phyloP scores from a whole-genome alignment of 2,113 vertebrate genomes.

The Odocoileus virginianus region DNA sequence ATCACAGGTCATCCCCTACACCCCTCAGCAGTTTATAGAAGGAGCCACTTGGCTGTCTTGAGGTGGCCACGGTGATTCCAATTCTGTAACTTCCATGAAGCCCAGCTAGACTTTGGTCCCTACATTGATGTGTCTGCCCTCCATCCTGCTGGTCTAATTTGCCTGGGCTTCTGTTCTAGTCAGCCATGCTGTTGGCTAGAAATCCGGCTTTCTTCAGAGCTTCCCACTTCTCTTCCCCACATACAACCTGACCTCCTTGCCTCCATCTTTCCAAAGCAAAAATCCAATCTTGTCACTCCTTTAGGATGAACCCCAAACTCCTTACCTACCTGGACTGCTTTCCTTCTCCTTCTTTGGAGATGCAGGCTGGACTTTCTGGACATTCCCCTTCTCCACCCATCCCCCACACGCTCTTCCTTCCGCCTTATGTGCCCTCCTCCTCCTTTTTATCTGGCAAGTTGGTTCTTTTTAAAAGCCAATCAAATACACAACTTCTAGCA shows the following conservation, averaged over 20 bases:
- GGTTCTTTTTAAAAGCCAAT: background rate
- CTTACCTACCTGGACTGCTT: background rate
- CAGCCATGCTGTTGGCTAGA: background rate
- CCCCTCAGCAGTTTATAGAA: background rate
- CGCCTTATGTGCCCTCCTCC: background rate
- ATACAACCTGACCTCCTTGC: background rate
- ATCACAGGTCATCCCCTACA: background rate
- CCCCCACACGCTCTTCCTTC: background rate
- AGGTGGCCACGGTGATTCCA: background rate
- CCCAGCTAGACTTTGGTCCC: background rate
- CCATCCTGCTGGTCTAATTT: background rate
- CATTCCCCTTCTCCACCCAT: fast-evolving
- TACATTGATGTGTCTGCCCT: background rate
- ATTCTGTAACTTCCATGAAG: background rate
- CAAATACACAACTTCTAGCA: background rate
- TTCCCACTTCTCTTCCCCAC: background rate
- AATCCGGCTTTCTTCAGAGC: background rate
- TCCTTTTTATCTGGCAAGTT: background rate
- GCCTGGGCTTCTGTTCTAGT: background rate
- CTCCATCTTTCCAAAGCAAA: background rate
- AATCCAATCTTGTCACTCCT: background rate
- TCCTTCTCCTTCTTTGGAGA: background rate
- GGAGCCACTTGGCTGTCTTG: background rate
- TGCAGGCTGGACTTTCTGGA: background rate
- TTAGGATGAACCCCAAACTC: background rate